Evolutionary conservation across 2,113 vertebrate species (phyloP).

Genomic region (Tychaedon coryphoeus): DNA sequence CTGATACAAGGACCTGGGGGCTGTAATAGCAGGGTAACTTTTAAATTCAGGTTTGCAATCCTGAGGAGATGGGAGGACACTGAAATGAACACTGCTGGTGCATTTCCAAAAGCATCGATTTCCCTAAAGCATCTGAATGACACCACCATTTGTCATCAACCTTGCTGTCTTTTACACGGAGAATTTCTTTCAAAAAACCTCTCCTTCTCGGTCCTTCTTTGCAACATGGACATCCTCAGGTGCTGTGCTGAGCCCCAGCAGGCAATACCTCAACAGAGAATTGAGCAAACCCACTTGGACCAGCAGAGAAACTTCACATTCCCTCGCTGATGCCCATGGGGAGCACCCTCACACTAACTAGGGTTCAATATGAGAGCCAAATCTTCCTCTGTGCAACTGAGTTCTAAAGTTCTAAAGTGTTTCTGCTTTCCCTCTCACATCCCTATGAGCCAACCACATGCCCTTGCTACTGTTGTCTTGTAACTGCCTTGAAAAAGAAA

Average conservation of each 20-base stretch:
- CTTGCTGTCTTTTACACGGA: background rate
- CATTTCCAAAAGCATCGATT: background rate
- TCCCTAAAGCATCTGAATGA: background rate
- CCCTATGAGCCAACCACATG: conserved; percentile 53
- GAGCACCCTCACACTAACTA: background rate
- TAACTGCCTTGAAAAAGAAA: conserved; percentile 42
- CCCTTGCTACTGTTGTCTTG: background rate
- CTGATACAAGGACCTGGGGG: background rate
- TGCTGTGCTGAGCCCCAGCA: background rate
- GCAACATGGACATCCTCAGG: background rate
- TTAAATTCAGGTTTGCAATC: background rate
- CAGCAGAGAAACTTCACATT: background rate
- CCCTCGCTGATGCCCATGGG: fast-evolving
- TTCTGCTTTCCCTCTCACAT: conserved; percentile 69
- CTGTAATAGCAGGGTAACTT: background rate
- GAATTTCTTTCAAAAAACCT: background rate
- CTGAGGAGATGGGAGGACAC: background rate
- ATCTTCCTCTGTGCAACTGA: background rate
- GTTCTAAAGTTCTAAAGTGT: background rate
- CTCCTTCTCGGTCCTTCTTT: background rate
- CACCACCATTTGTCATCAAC: background rate
- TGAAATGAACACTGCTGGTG: background rate
- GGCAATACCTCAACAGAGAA: background rate
- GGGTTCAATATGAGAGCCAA: background rate
- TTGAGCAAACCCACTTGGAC: background rate